A percentile compares a stretch with the other conserved stretches of the same genome.
phyloP scores from a whole-genome alignment of 1,140 invertebrate genomes.

The Drosophila fuyamai region DNA sequence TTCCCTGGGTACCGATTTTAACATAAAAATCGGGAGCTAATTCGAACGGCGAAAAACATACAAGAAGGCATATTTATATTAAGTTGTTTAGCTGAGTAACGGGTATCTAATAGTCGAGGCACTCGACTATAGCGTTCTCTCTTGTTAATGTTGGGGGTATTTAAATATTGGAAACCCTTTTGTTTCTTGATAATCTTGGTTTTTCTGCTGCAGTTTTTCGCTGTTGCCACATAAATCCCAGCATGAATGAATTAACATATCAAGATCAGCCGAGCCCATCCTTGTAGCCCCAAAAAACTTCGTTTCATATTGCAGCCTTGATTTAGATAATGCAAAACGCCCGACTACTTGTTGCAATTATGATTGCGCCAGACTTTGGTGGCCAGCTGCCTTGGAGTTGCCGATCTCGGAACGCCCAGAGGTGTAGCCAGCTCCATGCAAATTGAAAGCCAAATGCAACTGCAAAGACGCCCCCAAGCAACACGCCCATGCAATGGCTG shows the following conservation, averaged over 20 bases:
- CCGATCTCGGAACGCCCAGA: slow-evolving; percentile 63
- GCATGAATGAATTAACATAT: slow-evolving; percentile 38
- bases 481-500: slow-evolving; percentile 50
- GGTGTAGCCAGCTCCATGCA: slow-evolving; percentile 68
- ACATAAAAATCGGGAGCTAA: too few species aligned
- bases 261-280: slow-evolving; percentile 23
- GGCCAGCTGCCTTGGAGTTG: slow-evolving; percentile 35
- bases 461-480: slow-evolving; percentile 63
- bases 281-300: background rate
- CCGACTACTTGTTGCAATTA: slow-evolving; percentile 59
- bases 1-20: too few species aligned
- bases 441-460: slow-evolving; percentile 72
- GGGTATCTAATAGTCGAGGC: too few species aligned
- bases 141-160: too few species aligned
- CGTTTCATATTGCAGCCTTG: slow-evolving; percentile 23
- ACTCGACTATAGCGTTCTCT: too few species aligned
- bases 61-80: too few species aligned
- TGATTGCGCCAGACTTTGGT: slow-evolving; percentile 46
- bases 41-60: too few species aligned
- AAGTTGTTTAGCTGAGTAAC: too few species aligned
- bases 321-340: slow-evolving; percentile 35
- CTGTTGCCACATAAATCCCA: background rate
- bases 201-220: slow-evolving; percentile 1
- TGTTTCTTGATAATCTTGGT: background rate
- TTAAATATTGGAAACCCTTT: background rate